These are phyloP conservation scores for Tortrix viridana DNA, from an alignment of 2,888 invertebrate species.

Conservation along the genomic window DNA sequence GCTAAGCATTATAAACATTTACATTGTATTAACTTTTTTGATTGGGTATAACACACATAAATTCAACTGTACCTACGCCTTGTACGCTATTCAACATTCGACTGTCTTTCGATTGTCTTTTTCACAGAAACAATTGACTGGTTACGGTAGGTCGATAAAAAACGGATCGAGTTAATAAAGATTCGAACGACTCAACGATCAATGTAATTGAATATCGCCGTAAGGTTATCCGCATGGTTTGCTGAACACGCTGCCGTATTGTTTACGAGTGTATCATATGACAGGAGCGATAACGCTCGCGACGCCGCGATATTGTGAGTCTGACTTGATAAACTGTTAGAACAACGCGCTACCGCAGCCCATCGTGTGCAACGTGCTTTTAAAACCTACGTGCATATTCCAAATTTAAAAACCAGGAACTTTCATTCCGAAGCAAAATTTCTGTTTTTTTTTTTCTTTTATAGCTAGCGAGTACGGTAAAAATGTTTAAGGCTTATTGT, in stretches of 20 bases:
- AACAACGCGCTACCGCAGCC: constrained; percentile 32
- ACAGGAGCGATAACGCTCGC: constrained; percentile 60
- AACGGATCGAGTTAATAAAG: background rate
- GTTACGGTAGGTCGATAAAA: too few species aligned
- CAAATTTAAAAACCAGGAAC: constrained; percentile 9
- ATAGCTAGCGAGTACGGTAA: constrained; percentile 4
- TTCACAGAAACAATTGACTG: too few species aligned
- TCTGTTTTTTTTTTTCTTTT: background rate
- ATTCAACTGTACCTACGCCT: too few species aligned
- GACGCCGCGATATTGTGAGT: constrained; percentile 42
- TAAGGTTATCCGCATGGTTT: constrained; percentile 52
- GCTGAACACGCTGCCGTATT: constrained; percentile 55
- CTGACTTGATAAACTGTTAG: constrained; percentile 30
- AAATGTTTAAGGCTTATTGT: constrained; percentile 2
- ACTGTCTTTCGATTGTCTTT: too few species aligned
- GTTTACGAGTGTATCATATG: constrained; percentile 62
- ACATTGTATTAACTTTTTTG: too few species aligned
- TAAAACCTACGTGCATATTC: constrained; percentile 16
- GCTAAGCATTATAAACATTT: too few species aligned
- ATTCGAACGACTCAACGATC: constrained; percentile 6
- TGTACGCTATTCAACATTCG: too few species aligned
- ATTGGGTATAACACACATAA: too few species aligned
- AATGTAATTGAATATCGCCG: constrained; percentile 38
- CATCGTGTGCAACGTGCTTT: constrained; percentile 32
- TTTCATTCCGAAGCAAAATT: background rate